Evolutionary conservation across 2,113 vertebrate genomes (phyloP).

Genomic region (Sialia sialis): DNA sequence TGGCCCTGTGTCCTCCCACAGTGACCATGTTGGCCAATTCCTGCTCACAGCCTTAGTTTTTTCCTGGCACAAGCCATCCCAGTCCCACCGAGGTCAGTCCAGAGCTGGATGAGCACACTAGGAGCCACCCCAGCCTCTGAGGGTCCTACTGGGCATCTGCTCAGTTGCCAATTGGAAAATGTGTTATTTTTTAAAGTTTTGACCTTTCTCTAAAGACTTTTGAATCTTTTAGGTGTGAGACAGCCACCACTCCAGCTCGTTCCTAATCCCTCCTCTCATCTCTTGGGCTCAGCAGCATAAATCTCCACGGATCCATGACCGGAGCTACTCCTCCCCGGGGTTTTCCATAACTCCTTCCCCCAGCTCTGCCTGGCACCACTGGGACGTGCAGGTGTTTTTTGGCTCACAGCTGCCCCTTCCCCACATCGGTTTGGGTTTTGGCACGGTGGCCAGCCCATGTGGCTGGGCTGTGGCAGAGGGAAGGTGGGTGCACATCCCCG

Average conservation of each 20-base stretch:
- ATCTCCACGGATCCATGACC: neutral
- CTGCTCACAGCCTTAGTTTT: neutral
- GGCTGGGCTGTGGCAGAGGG: neutral
- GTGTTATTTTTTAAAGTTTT: neutral
- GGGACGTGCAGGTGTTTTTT: neutral
- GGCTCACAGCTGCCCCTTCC: neutral
- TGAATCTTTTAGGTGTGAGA: neutral
- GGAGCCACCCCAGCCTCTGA: neutral
- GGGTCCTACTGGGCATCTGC: neutral
- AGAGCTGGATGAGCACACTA: neutral
- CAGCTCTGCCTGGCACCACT: neutral
- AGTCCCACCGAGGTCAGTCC: neutral
- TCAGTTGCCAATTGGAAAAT: neutral
- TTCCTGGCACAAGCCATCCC: neutral
- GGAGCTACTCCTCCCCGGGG: neutral
- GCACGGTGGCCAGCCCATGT: neutral
- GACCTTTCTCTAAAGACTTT: neutral
- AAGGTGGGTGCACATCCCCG: neutral
- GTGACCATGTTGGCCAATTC: fast-evolving
- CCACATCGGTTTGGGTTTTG: neutral
- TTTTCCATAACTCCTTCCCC: neutral
- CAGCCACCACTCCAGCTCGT: neutral
- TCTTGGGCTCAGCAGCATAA: neutral
- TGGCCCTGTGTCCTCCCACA: neutral
- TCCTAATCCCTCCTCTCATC: neutral